Evolutionary conservation across 2,797 vertebrate genomes (phyloP), one percentile per base, ranked within the genome.

Genomic region (Acanthopagrus latus): DNA sequence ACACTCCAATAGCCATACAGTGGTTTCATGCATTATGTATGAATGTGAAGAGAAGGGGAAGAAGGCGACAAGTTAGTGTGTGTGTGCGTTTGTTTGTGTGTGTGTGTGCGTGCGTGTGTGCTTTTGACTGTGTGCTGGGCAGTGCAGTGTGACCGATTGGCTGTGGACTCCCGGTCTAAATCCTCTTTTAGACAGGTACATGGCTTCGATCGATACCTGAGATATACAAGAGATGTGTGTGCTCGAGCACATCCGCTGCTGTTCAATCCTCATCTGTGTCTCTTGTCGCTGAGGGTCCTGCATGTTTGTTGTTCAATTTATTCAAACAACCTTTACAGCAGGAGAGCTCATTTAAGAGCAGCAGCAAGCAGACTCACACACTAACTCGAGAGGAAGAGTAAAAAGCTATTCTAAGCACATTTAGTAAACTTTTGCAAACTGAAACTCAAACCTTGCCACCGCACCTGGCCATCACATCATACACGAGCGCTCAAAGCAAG

Each of bases 131-230:
- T 71, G 76, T 27, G 54, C 54, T 54, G 80, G 66, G 86, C 76
- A 86, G 81, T 11, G 56, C 82, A 81, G 82, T 80, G 68, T 87
- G 84, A 89, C 86, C 57, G 62, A 89, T 69, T 80, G 79, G 77
- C 52, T 84, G 78, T 64, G 70, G 76, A 76, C 41, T 77, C 62
- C 71, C 38, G 48, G 59, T 81, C 48, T 77, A 85, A 91, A 91
- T 88, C 87, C 85, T 64, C 66, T 68, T 70, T 78, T 43, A 81
- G 90, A 85, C 86, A 86, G 90, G 87, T 83, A 88, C 83, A 82
- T 56, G 88, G 83, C 75, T 87, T 63, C 66, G 78, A 88, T 78
- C 59, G 60, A 88, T 84, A 84, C 50, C 78, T 13, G 72, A 84
- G 76, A 85, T 71, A 64, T 57, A 59, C n/a, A 67, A 81, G 56